These are phyloP conservation scores for Acromyrmex charruanus DNA, from an alignment of 1,140 invertebrate genomes.

Conservation along the genomic window DNA sequence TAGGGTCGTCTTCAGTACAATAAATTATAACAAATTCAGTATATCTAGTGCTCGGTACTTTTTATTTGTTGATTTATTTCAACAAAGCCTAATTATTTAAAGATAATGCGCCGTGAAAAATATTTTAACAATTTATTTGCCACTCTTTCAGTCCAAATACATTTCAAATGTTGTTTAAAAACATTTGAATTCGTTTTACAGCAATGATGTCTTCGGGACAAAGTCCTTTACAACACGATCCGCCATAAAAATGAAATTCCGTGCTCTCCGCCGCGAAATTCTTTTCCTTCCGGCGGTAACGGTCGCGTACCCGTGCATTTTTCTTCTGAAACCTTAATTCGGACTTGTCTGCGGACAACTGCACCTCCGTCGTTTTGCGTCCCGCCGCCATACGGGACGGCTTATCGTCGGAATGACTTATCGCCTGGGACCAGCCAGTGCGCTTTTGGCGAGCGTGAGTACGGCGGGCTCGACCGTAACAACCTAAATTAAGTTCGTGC, in stretches of 20 bases:
- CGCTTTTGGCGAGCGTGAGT: slow-evolving; percentile 68
- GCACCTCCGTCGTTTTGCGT: slow-evolving; percentile 68
- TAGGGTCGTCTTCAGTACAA: too few relatives aligned
- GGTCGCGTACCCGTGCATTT: slow-evolving; percentile 63
- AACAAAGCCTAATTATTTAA: too few relatives aligned
- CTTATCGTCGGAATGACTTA: slow-evolving; percentile 85
- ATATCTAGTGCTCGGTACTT: too few relatives aligned
- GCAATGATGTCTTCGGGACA: slow-evolving; percentile 14
- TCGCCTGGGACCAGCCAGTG: slow-evolving; percentile 74
- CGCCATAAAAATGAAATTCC: slow-evolving; percentile 43
- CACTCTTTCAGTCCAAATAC: background rate
- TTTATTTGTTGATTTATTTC: too few relatives aligned
- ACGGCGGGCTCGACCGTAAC: slow-evolving; percentile 74
- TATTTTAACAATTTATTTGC: background rate
- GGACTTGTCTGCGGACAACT: slow-evolving; percentile 66
- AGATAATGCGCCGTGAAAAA: background rate
- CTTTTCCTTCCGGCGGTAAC: slow-evolving; percentile 54
- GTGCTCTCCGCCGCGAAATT: background rate
- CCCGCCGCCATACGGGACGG: slow-evolving; percentile 51
- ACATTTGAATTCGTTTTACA: background rate
- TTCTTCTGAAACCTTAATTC: slow-evolving; percentile 75
- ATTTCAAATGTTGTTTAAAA: background rate
- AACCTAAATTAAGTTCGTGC: slow-evolving; percentile 80
- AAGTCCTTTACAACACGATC: background rate
- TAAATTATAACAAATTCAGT: too few relatives aligned